Conservation (phyloP, 2,888 invertebrate genomes). For the Griposia aprilina region DNA sequence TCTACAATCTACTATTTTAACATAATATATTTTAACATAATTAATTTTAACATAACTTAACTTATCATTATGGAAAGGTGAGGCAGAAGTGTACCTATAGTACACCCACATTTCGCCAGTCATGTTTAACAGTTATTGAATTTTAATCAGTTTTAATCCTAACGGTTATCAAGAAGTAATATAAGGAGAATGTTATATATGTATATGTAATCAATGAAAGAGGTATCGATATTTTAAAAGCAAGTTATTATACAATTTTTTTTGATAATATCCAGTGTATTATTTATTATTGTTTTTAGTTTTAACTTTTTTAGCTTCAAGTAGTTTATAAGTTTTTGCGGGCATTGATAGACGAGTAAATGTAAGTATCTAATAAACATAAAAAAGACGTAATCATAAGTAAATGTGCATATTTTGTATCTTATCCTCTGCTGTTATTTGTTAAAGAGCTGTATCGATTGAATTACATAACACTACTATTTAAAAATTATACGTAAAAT, state of each 20-base stretch:
- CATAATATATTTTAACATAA: too few relatives aligned
- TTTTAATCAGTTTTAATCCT: neutral
- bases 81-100: too few relatives aligned
- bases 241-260: neutral
- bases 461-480: conserved; percentile 1
- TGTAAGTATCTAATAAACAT: neutral
- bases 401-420: neutral
- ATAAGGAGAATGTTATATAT: neutral
- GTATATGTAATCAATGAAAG: neutral
- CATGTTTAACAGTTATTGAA: too few relatives aligned
- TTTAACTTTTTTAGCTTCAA: conserved; percentile 12
- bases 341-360: neutral
- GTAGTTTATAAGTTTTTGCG: neutral
- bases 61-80: too few relatives aligned
- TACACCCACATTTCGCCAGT: too few relatives aligned
- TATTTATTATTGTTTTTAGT: too few relatives aligned
- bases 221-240: neutral
- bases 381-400: neutral
- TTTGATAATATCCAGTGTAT: neutral
- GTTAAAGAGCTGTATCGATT: neutral
- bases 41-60: too few relatives aligned
- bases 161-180: neutral
- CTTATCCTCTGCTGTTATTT: neutral
- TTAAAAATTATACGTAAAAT: neutral
- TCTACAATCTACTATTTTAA: too few relatives aligned